phyloP scores from a whole-genome alignment of 2,113 vertebrate species.

The Argyrosomus japonicus region DNA sequence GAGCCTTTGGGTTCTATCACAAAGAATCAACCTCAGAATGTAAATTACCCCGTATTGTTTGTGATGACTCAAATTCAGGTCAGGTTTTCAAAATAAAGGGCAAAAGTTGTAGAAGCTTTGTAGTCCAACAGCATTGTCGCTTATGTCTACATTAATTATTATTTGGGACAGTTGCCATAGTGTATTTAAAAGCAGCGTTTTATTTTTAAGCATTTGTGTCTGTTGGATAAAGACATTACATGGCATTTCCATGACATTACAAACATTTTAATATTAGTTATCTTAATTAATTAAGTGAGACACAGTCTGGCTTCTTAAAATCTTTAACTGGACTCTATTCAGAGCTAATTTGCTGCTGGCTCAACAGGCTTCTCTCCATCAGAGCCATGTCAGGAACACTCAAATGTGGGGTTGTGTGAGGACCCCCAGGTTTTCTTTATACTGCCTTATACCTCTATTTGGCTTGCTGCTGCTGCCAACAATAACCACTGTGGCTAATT shows the following conservation, averaged over 20 bases:
- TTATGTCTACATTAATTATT: no score
- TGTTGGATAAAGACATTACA: neutral
- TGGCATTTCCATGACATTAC: neutral
- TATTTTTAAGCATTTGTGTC: neutral
- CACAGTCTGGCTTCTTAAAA: constrained; percentile 23
- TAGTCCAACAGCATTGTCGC: neutral
- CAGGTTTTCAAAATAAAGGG: constrained; percentile 36
- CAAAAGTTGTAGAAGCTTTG: neutral
- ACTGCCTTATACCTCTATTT: constrained; percentile 62
- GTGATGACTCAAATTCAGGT: constrained; percentile 54
- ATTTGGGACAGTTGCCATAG: neutral
- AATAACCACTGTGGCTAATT: constrained; percentile 57
- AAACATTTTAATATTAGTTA: constrained; percentile 8
- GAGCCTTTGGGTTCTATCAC: constrained; percentile 70
- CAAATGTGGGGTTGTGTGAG: constrained; percentile 49
- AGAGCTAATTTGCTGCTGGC: constrained; percentile 39
- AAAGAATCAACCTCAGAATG: constrained; percentile 56
- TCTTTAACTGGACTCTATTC: constrained; percentile 16
- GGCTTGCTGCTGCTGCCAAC: constrained; percentile 57
- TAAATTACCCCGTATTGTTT: constrained; percentile 61
- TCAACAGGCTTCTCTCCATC: constrained; percentile 30
- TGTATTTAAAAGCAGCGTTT: constrained; percentile 8
- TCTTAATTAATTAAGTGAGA: constrained; percentile 6
- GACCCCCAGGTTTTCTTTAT: constrained; percentile 43
- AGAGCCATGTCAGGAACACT: constrained; percentile 44